Percentiles rank a stretch among this genome's conserved stretches.
These are phyloP conservation scores for Scylla paramamosain DNA, from an alignment of 1,140 invertebrate species.

Conservation along the genomic window DNA sequence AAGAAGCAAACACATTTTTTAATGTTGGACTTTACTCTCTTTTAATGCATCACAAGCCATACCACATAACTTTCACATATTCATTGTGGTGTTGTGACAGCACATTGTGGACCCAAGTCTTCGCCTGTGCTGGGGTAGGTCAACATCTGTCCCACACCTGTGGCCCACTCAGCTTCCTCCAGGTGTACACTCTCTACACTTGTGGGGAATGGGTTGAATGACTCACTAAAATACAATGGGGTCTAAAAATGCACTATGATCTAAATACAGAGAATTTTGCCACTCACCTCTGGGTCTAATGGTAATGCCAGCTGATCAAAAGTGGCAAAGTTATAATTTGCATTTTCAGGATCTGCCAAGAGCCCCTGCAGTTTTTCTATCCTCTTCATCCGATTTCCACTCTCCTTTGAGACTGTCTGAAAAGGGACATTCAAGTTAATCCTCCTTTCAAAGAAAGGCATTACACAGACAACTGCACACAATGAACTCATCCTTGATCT, in stretches of 20 bases:
- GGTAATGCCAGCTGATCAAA: constrained; percentile 97
- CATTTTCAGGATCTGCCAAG: constrained; percentile 89
- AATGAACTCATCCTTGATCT: no score
- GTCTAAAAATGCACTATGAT: neutral
- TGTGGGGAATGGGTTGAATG: neutral
- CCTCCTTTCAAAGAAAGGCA: no score
- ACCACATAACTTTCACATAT: no score
- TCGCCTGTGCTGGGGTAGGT: neutral
- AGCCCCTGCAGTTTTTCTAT: constrained; percentile 92
- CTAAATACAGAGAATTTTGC: no score
- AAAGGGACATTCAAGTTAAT: neutral
- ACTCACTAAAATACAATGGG: neutral
- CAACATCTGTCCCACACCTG: neutral
- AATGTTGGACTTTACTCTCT: no score
- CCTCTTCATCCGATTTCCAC: constrained; percentile 95
- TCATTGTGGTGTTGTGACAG: neutral
- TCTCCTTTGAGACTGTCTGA: constrained; percentile 90
- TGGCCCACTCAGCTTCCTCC: neutral
- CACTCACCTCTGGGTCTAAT: constrained; percentile 91
- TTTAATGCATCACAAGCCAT: no score
- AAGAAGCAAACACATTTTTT: no score
- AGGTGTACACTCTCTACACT: neutral
- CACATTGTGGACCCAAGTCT: neutral
- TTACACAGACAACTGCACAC: no score
- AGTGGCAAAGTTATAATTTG: constrained; percentile 93